phyloP scores from a whole-genome alignment of 92 coral and sea anemone species.

The Metridium senile region DNA sequence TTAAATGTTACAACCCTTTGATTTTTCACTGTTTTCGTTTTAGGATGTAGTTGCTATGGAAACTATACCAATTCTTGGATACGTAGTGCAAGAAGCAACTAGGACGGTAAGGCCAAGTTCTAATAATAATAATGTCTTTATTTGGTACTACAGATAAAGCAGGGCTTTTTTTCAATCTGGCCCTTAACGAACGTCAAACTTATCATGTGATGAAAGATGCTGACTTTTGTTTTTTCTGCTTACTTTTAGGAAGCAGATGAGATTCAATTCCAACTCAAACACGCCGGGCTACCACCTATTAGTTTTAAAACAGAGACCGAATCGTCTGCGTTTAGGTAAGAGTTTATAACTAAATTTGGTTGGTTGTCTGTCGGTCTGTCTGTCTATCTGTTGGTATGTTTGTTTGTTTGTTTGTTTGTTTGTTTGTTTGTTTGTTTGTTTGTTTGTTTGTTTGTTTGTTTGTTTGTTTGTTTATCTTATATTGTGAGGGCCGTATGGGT shows the following conservation, averaged over 20 bases:
- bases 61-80: slow-evolving; percentile 84
- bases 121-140: neutral
- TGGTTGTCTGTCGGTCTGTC: neutral
- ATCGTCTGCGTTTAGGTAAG: slow-evolving; percentile 78
- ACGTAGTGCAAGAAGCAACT: slow-evolving; percentile 74
- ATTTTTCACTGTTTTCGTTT: neutral
- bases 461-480: no score
- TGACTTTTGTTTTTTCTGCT: neutral
- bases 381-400: neutral
- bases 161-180: neutral
- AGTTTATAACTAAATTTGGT: neutral
- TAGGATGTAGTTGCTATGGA: slow-evolving; percentile 93
- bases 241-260: slow-evolving; percentile 83
- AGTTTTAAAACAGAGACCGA: slow-evolving; percentile 84
- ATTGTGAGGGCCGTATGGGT: no score
- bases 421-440: neutral
- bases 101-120: slow-evolving; percentile 66
- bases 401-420: neutral
- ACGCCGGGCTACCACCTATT: slow-evolving; percentile 75
- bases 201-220: neutral
- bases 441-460: no score
- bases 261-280: slow-evolving; percentile 83
- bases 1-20: neutral
- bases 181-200: neutral
- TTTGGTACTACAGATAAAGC: no score